Percentiles rank a stretch among this genome's conserved stretches.
These are phyloP conservation scores for Cryptocephalus primarius DNA, from an alignment of 2,888 invertebrate genomes.

Conservation along the genomic window DNA sequence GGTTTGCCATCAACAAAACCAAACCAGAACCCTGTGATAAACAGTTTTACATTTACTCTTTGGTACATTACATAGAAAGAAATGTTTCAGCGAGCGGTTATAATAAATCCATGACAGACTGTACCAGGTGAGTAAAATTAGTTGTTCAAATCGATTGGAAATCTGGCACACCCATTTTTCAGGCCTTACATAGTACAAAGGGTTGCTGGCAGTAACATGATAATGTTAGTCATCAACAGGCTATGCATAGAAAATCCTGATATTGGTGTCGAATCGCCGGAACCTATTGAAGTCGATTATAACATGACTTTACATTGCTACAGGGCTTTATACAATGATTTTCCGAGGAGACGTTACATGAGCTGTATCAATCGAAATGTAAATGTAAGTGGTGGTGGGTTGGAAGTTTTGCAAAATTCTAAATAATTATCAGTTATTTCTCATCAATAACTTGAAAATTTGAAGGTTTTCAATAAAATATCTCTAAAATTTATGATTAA, in stretches of 20 bases:
- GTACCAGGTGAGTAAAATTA: slow-evolving; percentile 22
- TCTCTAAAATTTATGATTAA: too few relatives aligned
- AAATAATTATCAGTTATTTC: not conserved
- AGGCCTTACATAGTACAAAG: slow-evolving; percentile 66
- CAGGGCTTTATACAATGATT: slow-evolving; percentile 36
- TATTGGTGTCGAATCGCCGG: slow-evolving; percentile 20
- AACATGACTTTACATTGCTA: slow-evolving; percentile 39
- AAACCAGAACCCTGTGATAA: slow-evolving; percentile 79
- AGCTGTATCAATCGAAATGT: slow-evolving; percentile 68
- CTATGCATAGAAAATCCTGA: slow-evolving; percentile 38
- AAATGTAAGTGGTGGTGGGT: slow-evolving; percentile 46
- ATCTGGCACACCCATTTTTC: slow-evolving; percentile 5
- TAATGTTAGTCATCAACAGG: slow-evolving; percentile 64
- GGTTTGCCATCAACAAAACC: slow-evolving; percentile 44
- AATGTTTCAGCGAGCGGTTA: slow-evolving; percentile 31
- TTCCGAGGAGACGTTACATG: slow-evolving; percentile 55
- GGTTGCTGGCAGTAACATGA: slow-evolving; percentile 69
- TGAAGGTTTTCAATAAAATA: too few relatives aligned
- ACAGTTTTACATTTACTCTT: slow-evolving; percentile 39
- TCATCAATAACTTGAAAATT: too few relatives aligned
- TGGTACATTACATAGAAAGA: slow-evolving; percentile 29
- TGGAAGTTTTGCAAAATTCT: not conserved
- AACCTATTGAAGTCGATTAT: slow-evolving; percentile 30
- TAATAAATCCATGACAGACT: slow-evolving; percentile 31
- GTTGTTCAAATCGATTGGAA: not conserved